Evolutionary conservation across 2,888 invertebrate species (phyloP), one percentile per base, ranked within the genome.

Genomic region (Lasioglossum lativentre): DNA sequence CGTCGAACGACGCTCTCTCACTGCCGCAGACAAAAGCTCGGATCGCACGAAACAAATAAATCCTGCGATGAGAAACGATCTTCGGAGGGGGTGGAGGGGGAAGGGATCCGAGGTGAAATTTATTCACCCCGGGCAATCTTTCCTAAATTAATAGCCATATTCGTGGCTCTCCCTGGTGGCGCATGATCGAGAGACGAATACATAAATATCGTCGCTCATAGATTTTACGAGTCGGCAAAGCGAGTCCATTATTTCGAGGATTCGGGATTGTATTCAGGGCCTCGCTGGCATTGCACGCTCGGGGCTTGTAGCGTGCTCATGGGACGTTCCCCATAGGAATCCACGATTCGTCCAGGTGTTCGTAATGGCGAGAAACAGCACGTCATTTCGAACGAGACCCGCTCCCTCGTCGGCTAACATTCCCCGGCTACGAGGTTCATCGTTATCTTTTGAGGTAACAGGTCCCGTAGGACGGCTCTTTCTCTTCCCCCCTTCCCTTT

Each of bases 391-490:
- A 78, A 78, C 78, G 66, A 27, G 59, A 52, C 47, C 66, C 45
- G 34, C 30, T 16, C 66, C 63, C 23, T 23, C 52, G 52, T 14
- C 27, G 16, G 34, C 30, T 19, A 19, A 83, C 77, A 66, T 83
- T 52, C 45, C 76, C 45, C 68, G 68, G 70, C 70, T 72, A 82
- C 83, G 74, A 75, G 82, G 75, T 85, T 90, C 88, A 86, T 90
- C 84, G 90, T 88, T 90, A 90, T 90, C 89, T 85, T 84, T 78
- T 72, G 77, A 59, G 77, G 66, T 88, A 90, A 90, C 89, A 88
- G 83, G 85, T 84, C 84, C 85, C 89, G 40, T 12, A 74, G 88
- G 85, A 80, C 71, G 56, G 34, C 72, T 74, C 78, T 79, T 47
- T 52, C 73, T 77, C 45, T 56, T 45, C 45, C 34, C 75, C 38